A percentile compares a stretch with the other conserved stretches of the same genome.
Conservation (phyloP, 2,113 vertebrate genomes). For the Psophia crepitans region DNA sequence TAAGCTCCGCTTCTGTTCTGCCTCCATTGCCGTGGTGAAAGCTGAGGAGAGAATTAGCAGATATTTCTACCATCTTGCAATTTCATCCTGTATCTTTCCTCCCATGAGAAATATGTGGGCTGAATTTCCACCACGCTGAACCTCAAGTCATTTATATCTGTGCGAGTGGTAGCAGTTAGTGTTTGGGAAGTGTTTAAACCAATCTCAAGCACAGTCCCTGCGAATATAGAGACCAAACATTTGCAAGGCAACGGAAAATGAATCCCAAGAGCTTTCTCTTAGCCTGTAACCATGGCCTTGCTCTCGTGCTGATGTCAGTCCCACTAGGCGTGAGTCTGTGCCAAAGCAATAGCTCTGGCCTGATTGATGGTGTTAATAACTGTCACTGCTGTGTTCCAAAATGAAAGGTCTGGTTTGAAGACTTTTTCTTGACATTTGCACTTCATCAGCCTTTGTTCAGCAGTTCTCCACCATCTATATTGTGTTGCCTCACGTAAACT, state of each 20-base stretch:
- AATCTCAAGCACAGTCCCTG: neutral
- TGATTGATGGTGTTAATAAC: constrained; percentile 68
- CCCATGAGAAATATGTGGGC: constrained; percentile 31
- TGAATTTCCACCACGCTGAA: constrained; percentile 5
- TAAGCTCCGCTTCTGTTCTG: constrained; percentile 14
- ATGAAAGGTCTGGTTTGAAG: constrained; percentile 61
- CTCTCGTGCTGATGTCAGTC: constrained; percentile 3
- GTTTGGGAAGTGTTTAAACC: neutral
- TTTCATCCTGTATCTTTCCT: constrained; percentile 23
- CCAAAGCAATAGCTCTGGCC: constrained; percentile 9
- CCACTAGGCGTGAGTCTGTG: neutral
- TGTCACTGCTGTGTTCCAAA: constrained; percentile 38
- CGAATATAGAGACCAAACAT: neutral
- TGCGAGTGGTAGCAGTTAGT: neutral
- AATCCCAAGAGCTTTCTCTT: constrained; percentile 9
- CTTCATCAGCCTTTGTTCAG: constrained; percentile 65
- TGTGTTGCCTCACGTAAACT: constrained; percentile 28
- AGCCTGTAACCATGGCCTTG: constrained; percentile 5
- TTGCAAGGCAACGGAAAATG: constrained; percentile 41
- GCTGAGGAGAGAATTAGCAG: constrained; percentile 21
- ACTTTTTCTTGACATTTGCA: constrained; percentile 56
- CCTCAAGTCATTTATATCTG: constrained; percentile 4
- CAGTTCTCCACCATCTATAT: constrained; percentile 52
- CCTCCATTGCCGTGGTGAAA: neutral
- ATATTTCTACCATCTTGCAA: constrained; percentile 19